A percentile compares a stretch with the other conserved stretches of the same genome.
These are phyloP conservation scores for Oncorhynchus kisutch DNA, from an alignment of 2,113 vertebrate genomes.

Conservation along the genomic window DNA sequence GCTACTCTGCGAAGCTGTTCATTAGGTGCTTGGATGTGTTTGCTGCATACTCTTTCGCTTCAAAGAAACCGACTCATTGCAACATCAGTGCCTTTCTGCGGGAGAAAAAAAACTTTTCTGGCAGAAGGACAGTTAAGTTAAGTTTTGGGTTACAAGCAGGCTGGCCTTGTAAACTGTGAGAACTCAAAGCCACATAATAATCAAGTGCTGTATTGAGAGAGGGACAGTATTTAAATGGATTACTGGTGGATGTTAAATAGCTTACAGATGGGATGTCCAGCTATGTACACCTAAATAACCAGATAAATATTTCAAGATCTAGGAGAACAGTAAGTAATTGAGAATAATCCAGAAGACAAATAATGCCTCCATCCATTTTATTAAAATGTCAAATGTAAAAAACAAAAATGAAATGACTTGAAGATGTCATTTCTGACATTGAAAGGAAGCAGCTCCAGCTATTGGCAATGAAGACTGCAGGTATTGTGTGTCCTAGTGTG, in stretches of 20 bases:
- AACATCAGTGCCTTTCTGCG: conserved; percentile 20
- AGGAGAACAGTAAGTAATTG: neutral
- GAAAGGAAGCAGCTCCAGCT: conserved; percentile 53
- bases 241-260: neutral
- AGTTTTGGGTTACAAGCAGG: conserved; percentile 29
- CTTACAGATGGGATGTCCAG: too few species aligned
- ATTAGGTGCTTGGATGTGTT: conserved; percentile 57
- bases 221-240: neutral
- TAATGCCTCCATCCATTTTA: conserved; percentile 10
- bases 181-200: conserved; percentile 24
- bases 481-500: neutral
- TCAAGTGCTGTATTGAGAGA: conserved; percentile 21
- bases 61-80: conserved; percentile 55
- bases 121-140: conserved; percentile 41
- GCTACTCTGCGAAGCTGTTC: conserved; percentile 48
- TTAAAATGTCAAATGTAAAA: too few species aligned
- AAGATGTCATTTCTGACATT: too few species aligned
- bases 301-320: neutral
- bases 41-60: conserved; percentile 41
- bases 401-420: neutral
- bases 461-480: conserved; percentile 37
- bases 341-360: neutral
- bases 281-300: neutral
- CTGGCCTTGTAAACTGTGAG: conserved; percentile 23
- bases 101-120: conserved; percentile 23